phyloP scores from a whole-genome alignment of 2,113 vertebrate genomes.

The Lonchura striata region DNA sequence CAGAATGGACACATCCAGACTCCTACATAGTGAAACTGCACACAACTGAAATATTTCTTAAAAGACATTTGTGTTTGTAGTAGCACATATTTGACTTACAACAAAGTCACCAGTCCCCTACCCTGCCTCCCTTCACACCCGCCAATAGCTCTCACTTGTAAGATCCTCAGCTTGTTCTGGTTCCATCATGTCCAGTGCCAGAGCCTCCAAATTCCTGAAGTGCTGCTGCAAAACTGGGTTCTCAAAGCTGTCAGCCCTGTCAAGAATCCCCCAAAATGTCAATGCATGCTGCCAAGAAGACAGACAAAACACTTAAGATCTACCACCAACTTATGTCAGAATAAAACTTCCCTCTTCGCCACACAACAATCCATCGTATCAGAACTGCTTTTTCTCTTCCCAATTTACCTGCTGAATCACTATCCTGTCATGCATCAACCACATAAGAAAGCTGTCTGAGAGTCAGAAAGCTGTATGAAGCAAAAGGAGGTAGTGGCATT shows the following conservation, averaged over 20 bases:
- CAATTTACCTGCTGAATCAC: not conserved
- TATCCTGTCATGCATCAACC: not conserved
- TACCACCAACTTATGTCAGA: not conserved
- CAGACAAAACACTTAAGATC: not conserved
- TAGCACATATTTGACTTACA: not conserved
- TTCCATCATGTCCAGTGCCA: conserved; percentile 86
- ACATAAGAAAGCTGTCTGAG: not conserved
- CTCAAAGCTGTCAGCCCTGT: conserved; percentile 91
- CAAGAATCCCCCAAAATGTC: conserved; percentile 21
- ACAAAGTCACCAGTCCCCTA: not conserved
- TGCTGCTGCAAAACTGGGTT: conserved; percentile 94
- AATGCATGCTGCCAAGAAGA: not conserved
- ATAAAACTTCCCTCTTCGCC: not conserved
- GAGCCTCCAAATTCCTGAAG: conserved; percentile 92
- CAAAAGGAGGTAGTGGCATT: not conserved
- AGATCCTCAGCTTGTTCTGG: conserved; percentile 88
- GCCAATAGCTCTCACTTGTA: conserved; percentile 79
- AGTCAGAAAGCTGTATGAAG: not conserved
- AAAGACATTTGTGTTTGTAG: not conserved
- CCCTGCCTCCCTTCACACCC: not conserved
- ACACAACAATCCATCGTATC: not conserved
- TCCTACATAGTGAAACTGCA: not conserved
- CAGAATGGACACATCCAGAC: not conserved
- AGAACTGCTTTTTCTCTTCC: not conserved
- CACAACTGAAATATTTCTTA: not conserved